phyloP scores from a whole-genome alignment of 2,113 vertebrate species.

The Anser cygnoides region DNA sequence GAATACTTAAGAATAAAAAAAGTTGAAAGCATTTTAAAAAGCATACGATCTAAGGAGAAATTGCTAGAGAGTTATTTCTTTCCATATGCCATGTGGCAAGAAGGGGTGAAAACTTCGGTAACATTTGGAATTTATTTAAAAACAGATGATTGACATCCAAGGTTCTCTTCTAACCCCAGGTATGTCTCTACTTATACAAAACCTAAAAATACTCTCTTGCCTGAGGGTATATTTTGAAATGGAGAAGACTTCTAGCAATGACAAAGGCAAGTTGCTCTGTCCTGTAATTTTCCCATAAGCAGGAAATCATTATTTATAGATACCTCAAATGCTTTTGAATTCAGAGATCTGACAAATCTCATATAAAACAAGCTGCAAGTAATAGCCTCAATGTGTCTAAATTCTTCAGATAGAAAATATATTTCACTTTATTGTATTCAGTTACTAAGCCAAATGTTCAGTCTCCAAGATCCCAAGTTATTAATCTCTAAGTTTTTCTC shows the following conservation, averaged over 20 bases:
- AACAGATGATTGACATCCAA: neutral
- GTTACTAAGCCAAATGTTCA: neutral
- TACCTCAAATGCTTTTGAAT: conserved; percentile 13
- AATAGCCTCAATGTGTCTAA: neutral
- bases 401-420: neutral
- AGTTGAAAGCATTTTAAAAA: neutral
- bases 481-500: neutral
- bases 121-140: neutral
- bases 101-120: neutral
- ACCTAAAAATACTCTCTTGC: neutral
- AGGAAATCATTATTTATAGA: conserved; percentile 1
- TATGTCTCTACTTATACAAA: neutral
- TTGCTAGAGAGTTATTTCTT: neutral
- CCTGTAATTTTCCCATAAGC: neutral
- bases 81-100: neutral
- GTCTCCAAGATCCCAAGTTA: neutral
- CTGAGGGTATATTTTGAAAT: neutral
- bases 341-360: neutral
- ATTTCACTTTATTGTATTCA: neutral
- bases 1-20: neutral
- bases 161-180: neutral
- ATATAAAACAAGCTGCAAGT: neutral
- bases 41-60: neutral
- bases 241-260: neutral
- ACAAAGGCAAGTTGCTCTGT: neutral